Base-by-base conservation (phyloP, 1,140 invertebrate genomes). In the Mactra quadrangularis region DNA sequence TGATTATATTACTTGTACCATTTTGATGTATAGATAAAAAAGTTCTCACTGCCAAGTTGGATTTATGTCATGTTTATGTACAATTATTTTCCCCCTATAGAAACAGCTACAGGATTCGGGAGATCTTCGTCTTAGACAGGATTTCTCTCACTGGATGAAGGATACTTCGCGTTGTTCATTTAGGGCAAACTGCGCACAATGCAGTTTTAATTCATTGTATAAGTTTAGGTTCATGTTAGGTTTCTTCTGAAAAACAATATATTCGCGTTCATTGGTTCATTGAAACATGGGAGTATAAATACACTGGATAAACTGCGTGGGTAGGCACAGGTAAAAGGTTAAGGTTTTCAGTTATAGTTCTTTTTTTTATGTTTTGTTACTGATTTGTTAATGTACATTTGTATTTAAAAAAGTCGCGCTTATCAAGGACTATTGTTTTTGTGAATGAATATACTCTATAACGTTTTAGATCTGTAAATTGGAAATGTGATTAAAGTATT, bases 121-220 rank as follows among this genome's bases (percentile, higher is more conserved):
- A 66, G 76, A 79, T 66, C 60, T 66, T 66, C 68, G 50, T 70
- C 74, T 78, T 35, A 33, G 25, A 53, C 72, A 59, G 74, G 74
- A 78, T 70, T 52, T 81, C 38, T 31, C 57, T 55, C 50, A 22
- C n/a, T n/a, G 62, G 50, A 78, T 25, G n/a, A 13, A 78, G 60
- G 76, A 68, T 45, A 29, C 52, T 47, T 59, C 77, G 77, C 77
- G 77, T 35, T 71, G n/a, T 68, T 55, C 45, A 53, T 31, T 81
- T 81, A 81, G 66, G 77, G 91, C 90, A 87, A 87, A 90, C 93
- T 94, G 94, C 93, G 93, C 93, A 93, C 93, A 94, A 94, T 94
- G 94, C 94, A 94, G 94, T 93, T 91, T 90, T 89, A 89, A 87
- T 85, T 29, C 76, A 66, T 22, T 66, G 57, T 27, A 85, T 50